Evolutionary conservation across 2,888 invertebrate species (phyloP), one percentile per base, ranked within the genome.

Genomic region (Argyresthia albistria): DNA sequence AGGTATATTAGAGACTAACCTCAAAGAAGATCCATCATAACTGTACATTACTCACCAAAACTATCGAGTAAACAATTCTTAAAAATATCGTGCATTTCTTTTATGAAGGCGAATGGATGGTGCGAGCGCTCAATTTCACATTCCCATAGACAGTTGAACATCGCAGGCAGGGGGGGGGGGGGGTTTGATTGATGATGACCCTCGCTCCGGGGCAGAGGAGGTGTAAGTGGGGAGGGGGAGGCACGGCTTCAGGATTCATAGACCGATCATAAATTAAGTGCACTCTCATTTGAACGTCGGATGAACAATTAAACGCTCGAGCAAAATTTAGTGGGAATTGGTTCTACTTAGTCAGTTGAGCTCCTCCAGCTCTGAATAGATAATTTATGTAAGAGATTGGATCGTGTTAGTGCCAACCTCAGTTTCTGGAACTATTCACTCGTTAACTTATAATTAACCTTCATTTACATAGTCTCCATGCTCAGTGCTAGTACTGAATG

Each of bases 221-320:
- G 11, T 25, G 25, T 6, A 25, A 25, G n/a, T n/a, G n/a, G n/a
- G n/a, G n/a, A n/a, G n/a, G n/a, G 12, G 45, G 35, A n/a, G 3
- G 42, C 8, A 15, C 12, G 43, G 11, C 36, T 45, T 45, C 51
- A 45, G 46, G 42, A 53, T 50, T 53, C 53, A 50, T 49, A 50
- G 43, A 35, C 25, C 43, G 53, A 46, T 54, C 54, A 64, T 67
- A 72, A 74, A 75, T 75, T 74, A 73, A 67, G 66, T 71, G 73
- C 71, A 69, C 61, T 66, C 62, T 65, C 61, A 59, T 66, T 62
- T 60, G 60, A 59, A 57, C 54, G 51, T 35, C 43, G 54, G 49
- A 52, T 42, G 49, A 51, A 53, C 56, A 59, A 60, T 62, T 58
- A 59, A 60, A 58, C 58, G 59, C 56, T 55, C 53, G 56, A 52